Percentiles rank a stretch among this genome's conserved stretches.
Evolutionary conservation across 2,113 vertebrate species (phyloP).

Genomic region (Globicephala melas): DNA sequence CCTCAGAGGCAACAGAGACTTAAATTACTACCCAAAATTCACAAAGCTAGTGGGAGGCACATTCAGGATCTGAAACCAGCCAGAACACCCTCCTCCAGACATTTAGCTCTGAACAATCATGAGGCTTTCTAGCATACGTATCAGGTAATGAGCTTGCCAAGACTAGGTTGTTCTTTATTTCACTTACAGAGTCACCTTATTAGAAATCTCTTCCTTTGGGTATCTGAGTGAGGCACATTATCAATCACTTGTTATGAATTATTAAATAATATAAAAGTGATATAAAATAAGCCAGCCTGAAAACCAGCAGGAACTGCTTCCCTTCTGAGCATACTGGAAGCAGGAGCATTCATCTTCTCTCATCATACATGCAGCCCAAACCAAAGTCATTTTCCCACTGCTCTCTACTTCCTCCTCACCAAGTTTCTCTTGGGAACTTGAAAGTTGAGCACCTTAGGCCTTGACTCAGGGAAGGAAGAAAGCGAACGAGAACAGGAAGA

Average conservation of each 20-base stretch:
- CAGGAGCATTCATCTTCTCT: not conserved
- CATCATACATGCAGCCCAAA: not conserved
- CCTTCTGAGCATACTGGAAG: not conserved
- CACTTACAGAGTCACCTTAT: constrained; percentile 38
- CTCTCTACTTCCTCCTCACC: not conserved
- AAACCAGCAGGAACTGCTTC: not conserved
- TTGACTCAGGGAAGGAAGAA: not conserved
- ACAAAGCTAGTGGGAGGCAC: not conserved
- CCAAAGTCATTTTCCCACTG: not conserved
- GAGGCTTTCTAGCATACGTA: not conserved
- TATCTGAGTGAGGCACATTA: constrained; percentile 4
- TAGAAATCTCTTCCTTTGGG: constrained; percentile 23
- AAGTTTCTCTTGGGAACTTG: not conserved
- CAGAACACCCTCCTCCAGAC: not conserved
- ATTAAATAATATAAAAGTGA: constrained; percentile 48
- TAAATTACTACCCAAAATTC: not conserved
- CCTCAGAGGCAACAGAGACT: not conserved
- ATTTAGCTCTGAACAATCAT: not conserved
- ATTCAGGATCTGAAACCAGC: not conserved
- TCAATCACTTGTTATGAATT: constrained; percentile 30
- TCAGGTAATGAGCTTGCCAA: constrained; percentile 44
- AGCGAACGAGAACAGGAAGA: not conserved
- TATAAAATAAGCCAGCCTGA: constrained; percentile 29
- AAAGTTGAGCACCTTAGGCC: not conserved
- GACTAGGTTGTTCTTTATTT: constrained; percentile 30